A percentile compares a stretch with the other conserved stretches of the same genome.
Evolutionary conservation across 2,888 invertebrate species (phyloP).

Genomic region (Cryptophagus acutangulus): DNA sequence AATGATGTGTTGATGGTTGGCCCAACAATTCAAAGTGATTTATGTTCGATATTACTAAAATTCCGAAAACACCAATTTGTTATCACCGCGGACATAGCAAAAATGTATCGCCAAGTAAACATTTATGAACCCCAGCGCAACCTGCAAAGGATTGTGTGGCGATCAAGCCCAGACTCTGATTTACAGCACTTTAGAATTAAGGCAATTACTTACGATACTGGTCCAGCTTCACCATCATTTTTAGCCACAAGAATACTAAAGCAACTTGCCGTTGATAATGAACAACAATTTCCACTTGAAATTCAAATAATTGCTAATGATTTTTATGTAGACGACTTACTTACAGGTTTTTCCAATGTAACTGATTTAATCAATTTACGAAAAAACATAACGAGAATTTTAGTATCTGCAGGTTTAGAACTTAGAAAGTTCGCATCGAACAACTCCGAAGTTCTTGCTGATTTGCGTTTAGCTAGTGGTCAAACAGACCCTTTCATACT

Average conservation of each 20-base stretch:
- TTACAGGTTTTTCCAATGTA: too few species aligned
- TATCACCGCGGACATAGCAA: conserved; percentile 10
- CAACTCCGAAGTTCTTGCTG: too few species aligned
- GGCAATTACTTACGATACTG: too few species aligned
- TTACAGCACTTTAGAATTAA: too few species aligned
- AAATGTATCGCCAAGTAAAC: conserved; percentile 11
- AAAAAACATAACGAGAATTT: too few species aligned
- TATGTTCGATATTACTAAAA: conserved; percentile 7
- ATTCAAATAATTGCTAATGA: too few species aligned
- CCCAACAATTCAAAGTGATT: conserved; percentile 13
- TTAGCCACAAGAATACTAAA: conserved; percentile 1
- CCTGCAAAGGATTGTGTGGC: conserved; percentile 12
- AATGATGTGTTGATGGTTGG: conserved; percentile 15
- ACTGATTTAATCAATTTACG: too few species aligned
- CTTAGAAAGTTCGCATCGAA: not conserved
- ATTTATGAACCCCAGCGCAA: conserved; percentile 6
- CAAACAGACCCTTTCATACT: too few species aligned
- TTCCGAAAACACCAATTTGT: conserved; percentile 7
- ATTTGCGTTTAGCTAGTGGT: too few species aligned
- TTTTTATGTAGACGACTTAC: too few species aligned
- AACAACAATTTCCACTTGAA: too few species aligned
- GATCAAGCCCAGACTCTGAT: not conserved
- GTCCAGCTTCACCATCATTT: not conserved
- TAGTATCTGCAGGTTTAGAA: not conserved
- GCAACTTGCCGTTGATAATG: not conserved